Evolutionary conservation across 2,888 invertebrate species (phyloP), one percentile per base, ranked within the genome.

Genomic region (Laothoe populi): DNA sequence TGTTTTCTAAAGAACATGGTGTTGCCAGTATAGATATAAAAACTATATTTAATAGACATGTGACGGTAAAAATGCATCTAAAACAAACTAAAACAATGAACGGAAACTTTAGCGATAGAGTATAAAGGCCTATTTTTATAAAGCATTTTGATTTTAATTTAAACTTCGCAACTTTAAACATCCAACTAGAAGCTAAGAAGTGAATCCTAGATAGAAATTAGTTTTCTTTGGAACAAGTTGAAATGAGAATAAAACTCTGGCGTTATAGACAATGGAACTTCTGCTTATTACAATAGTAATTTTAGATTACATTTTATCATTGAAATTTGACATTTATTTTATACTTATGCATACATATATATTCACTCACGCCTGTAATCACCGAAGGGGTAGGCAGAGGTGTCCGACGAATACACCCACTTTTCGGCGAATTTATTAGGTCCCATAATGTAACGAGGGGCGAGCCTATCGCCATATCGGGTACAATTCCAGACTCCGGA

Each of bases 141-240:
- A 53, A 53, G 19, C 31, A 35, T 53, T 53, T 53, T 31, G 53
- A 53, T 53, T 53, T 53, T 53, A 53, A 53, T 53, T 53, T 53
- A 53, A 53, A 53, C 53, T 53, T 53, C 8, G 16, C 16, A 53
- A 53, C 53, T 19, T 53, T 5, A 53, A 35, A 53, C 53, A 35
- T 11, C 16, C 35, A 31, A 16, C 26, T 35, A 49, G 31, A 13
- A n/a, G 26, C 8, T 31, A 16, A 26, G 19, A 53, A 35, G 31
- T 44, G 19, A 35, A 19, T 4, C 35, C 35, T 53, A 53, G 31
- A 53, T 53, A 53, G 53, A 53, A 53, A 53, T 53, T 53, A 53
- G 53, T 53, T 53, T 53, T 53, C 53, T 53, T 53, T 53, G 19
- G 16, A 53, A 53, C 53, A 44, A 44, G 44, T 53, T 35, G 31